These are phyloP conservation scores for Tautogolabrus adspersus DNA, from an alignment of 2,113 vertebrate genomes.

Conservation along the genomic window DNA sequence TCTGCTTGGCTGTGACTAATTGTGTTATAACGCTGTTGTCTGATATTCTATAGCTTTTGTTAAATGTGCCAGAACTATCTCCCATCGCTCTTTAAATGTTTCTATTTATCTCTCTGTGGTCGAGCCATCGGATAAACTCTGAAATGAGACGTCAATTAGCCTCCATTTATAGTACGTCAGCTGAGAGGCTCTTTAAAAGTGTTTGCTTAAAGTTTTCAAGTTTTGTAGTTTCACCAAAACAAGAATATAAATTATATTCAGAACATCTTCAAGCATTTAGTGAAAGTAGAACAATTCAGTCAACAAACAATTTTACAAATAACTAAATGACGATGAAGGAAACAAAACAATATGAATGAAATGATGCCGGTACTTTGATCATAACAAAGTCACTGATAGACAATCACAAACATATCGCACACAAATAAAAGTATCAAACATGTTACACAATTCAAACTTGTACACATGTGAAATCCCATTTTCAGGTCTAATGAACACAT, in stretches of 20 bases:
- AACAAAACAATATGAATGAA: no score
- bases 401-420: no score
- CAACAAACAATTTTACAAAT: no score
- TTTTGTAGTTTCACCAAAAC: not conserved
- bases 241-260: not conserved
- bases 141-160: not conserved
- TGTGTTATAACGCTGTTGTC: constrained; percentile 64
- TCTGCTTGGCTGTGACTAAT: constrained; percentile 66
- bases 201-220: not conserved
- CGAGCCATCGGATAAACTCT: not conserved
- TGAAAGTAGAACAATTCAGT: no score
- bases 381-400: no score
- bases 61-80: constrained; percentile 15
- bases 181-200: not conserved
- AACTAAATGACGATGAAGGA: no score
- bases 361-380: no score
- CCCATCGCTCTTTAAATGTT: not conserved
- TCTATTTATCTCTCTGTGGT: constrained; percentile 6
- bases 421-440: no score
- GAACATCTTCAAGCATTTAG: no score
- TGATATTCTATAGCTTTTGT: constrained; percentile 64
- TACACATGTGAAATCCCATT: no score
- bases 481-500: no score
- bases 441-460: no score
- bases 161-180: not conserved